These are phyloP conservation scores for Chrysoperla carnea DNA, from an alignment of 1,140 invertebrate genomes.

Conservation along the genomic window DNA sequence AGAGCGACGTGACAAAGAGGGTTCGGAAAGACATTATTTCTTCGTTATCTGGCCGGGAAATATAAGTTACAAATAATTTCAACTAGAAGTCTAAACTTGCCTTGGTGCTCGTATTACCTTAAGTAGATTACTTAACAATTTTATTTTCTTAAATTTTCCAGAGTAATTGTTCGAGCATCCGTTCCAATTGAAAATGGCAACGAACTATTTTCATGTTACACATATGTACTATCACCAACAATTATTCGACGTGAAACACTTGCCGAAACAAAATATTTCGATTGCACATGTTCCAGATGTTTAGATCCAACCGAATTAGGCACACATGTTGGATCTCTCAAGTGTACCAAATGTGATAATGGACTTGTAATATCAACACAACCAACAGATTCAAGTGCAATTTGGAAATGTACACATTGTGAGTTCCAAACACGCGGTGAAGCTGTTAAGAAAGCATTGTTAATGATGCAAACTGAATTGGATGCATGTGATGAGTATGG, in stretches of 20 bases:
- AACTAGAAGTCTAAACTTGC: too few relatives aligned
- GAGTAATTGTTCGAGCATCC: conserved; percentile 49
- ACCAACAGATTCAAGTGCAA: conserved; percentile 37
- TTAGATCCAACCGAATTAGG: conserved; percentile 55
- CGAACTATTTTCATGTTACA: conserved; percentile 52
- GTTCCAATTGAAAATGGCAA: conserved; percentile 39
- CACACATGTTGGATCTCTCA: conserved; percentile 55
- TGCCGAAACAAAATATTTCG: conserved; percentile 57
- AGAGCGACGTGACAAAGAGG: too few relatives aligned
- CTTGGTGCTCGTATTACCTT: too few relatives aligned
- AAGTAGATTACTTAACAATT: too few relatives aligned
- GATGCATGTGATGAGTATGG: conserved; percentile 26
- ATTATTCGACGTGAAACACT: conserved; percentile 47
- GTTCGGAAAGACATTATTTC: too few relatives aligned
- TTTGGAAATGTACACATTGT: conserved; percentile 58
- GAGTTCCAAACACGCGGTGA: conserved; percentile 34
- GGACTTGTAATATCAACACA: conserved; percentile 44
- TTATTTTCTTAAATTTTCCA: conserved; percentile 16
- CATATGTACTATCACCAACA: conserved; percentile 59
- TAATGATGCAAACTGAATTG: conserved; percentile 41
- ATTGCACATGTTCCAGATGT: conserved; percentile 52
- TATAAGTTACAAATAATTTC: too few relatives aligned
- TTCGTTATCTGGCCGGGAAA: too few relatives aligned
- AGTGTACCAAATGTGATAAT: conserved; percentile 54
- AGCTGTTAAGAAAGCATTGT: conserved; percentile 36